Base-by-base conservation (phyloP, 2,797 vertebrate species). In the Merluccius polli region DNA sequence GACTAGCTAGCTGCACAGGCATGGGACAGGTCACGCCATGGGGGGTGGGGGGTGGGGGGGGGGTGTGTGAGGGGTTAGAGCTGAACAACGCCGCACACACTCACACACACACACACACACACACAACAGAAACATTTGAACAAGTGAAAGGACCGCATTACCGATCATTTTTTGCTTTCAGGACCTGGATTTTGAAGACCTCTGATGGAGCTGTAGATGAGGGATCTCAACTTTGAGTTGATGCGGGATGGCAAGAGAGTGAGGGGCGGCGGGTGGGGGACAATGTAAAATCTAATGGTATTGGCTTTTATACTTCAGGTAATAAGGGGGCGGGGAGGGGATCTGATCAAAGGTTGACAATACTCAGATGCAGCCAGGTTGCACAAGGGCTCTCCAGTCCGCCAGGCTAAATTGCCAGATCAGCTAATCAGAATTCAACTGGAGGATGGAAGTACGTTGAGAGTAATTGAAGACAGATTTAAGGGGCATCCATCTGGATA, bases 351-450 rank as follows among this genome's bases (percentile, higher is more conserved):
- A 94, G 93, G 90, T 91, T 87, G 83, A 84, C 84, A 86, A 89
- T 91, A 87, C 88, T 91, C 87, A 86, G 84, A 90, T 81, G 85
- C 85, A 83, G 82, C 81, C 80, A 87, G 88, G 89, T 89, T 69
- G 79, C 86, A 89, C 90, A 90, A 94, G 92, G 90, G 89, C 92
- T 90, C 91, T 92, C 87, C 71, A 90, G 85, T 4, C 81, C 27
- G 77, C 76, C 87, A 87, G 79, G 85, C 80, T 29, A 92, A 92
- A 93, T 90, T 90, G 88, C 88, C 88, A 90, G 87, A 92, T 92
- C 87, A 91, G 89, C 92, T 93, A 81, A 92, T 93, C 91, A 91
- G 91, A 91, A 93, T 94, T 92, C 90, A 89, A 85, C 85, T 86
- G 90, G 87, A 92, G 92, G 88, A 87, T 87, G 84, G 82, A 92